Conservation (phyloP, 1,140 invertebrate species). For the Lepidurus couesii region DNA sequence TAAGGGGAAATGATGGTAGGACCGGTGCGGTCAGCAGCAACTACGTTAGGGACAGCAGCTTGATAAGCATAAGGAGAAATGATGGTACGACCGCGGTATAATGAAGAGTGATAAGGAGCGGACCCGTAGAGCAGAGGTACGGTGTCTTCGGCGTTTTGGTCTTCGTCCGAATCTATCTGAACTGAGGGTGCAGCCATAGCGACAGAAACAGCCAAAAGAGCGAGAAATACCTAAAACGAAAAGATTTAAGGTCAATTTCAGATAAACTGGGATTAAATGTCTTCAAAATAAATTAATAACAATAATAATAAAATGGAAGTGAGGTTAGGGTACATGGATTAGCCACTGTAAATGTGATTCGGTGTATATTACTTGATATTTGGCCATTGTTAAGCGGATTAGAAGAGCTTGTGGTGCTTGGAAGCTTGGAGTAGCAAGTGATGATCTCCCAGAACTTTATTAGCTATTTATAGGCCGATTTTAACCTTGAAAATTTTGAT, state of each 20-base stretch:
- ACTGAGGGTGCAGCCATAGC: neutral
- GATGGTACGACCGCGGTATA: neutral
- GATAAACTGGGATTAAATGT: neutral
- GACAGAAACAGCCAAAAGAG: slow-evolving; percentile 2
- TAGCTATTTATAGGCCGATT: neutral
- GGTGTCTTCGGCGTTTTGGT: neutral
- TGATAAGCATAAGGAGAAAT: neutral
- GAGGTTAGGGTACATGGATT: neutral
- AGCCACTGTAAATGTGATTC: neutral
- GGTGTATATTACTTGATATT: neutral
- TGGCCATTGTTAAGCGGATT: neutral
- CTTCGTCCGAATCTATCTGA: neutral
- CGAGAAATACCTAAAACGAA: neutral
- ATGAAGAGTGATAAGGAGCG: neutral
- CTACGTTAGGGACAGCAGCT: neutral
- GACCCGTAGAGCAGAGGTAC: neutral
- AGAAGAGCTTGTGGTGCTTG: neutral
- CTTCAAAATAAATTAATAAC: neutral
- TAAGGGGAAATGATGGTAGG: neutral
- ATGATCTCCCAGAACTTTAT: neutral
- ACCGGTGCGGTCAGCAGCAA: neutral
- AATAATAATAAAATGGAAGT: neutral
- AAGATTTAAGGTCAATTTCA: neutral
- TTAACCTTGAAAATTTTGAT: neutral
- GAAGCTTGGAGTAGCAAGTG: neutral